phyloP scores from a whole-genome alignment of 2,888 invertebrate genomes.

The Lasioglossum calceatum region DNA sequence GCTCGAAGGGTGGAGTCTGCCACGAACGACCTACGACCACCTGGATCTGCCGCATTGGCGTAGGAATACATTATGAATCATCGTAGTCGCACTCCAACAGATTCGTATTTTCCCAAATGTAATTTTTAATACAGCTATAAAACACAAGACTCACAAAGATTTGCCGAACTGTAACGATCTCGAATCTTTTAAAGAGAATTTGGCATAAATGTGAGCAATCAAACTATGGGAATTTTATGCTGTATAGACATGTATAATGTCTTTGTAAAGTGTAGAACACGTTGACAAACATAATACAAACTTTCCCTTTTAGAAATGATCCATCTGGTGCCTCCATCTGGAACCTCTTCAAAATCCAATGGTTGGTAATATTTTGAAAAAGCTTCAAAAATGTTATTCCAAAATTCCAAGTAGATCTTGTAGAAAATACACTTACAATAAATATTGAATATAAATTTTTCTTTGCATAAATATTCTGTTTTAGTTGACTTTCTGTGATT shows the following conservation, averaged over 20 bases:
- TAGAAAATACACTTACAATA: neutral
- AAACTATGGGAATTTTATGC: neutral
- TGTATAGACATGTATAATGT: neutral
- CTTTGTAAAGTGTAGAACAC: neutral
- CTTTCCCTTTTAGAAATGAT: neutral
- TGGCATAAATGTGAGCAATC: neutral
- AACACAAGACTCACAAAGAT: neutral
- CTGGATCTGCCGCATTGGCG: conserved; percentile 71
- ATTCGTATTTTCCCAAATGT: neutral
- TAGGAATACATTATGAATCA: conserved; percentile 44
- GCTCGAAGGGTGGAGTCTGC: conserved; percentile 77
- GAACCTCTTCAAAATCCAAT: neutral
- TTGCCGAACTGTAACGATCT: neutral
- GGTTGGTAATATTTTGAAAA: neutral
- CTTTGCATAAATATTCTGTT: neutral
- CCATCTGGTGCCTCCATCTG: neutral
- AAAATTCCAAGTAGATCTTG: neutral
- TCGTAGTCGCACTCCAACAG: no score
- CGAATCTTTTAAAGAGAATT: neutral
- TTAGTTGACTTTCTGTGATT: neutral
- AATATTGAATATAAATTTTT: neutral
- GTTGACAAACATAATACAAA: neutral
- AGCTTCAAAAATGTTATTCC: neutral
- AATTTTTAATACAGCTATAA: neutral
- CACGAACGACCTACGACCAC: conserved; percentile 67